Percentiles rank a stretch among this genome's conserved stretches.
phyloP scores from a whole-genome alignment of 2,797 vertebrate genomes.

The Betta splendens region DNA sequence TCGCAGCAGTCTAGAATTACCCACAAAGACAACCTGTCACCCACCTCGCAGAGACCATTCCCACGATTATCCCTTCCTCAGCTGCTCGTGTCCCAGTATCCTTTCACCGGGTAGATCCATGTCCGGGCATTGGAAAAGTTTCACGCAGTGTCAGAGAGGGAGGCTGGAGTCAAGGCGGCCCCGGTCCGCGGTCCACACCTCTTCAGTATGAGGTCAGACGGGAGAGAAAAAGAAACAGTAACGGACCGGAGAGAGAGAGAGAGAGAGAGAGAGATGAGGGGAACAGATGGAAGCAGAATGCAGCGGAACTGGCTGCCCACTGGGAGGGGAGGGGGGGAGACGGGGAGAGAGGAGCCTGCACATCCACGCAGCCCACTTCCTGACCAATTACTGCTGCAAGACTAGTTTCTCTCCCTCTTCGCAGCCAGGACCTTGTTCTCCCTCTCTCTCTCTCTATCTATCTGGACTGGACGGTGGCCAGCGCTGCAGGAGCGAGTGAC shows the following conservation, averaged over 20 bases:
- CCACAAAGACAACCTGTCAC: slow-evolving; percentile 48
- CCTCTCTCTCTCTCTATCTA: slow-evolving; percentile 46
- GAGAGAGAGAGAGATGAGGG: slow-evolving; percentile 27
- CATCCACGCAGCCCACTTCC: slow-evolving; percentile 76
- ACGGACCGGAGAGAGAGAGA: slow-evolving; percentile 36
- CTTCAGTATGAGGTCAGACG: slow-evolving; percentile 71
- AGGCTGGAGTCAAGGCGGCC: slow-evolving; percentile 41
- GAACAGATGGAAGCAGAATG: slow-evolving; percentile 69
- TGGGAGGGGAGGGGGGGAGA: slow-evolving; percentile 51
- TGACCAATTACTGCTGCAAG: slow-evolving; percentile 78
- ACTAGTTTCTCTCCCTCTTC: slow-evolving; percentile 47
- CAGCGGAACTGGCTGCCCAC: slow-evolving; percentile 69
- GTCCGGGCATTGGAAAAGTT: slow-evolving; percentile 45
- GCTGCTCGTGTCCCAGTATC: slow-evolving; percentile 61
- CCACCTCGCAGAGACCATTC: slow-evolving; percentile 70
- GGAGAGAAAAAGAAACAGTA: slow-evolving; percentile 60
- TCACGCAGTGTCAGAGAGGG: slow-evolving; percentile 21
- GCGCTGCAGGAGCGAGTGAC: slow-evolving; percentile 64
- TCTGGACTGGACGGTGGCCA: slow-evolving; percentile 66
- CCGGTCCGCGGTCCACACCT: slow-evolving; percentile 71
- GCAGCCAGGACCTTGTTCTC: slow-evolving; percentile 41
- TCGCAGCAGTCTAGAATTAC: neutral
- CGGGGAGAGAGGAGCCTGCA: slow-evolving; percentile 50
- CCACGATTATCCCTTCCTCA: slow-evolving; percentile 48
- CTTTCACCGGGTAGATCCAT: slow-evolving; percentile 78